A percentile compares a stretch with the other conserved stretches of the same genome.
These are phyloP conservation scores for Nyctibius grandis DNA, from an alignment of 2,797 vertebrate genomes.

Conservation along the genomic window DNA sequence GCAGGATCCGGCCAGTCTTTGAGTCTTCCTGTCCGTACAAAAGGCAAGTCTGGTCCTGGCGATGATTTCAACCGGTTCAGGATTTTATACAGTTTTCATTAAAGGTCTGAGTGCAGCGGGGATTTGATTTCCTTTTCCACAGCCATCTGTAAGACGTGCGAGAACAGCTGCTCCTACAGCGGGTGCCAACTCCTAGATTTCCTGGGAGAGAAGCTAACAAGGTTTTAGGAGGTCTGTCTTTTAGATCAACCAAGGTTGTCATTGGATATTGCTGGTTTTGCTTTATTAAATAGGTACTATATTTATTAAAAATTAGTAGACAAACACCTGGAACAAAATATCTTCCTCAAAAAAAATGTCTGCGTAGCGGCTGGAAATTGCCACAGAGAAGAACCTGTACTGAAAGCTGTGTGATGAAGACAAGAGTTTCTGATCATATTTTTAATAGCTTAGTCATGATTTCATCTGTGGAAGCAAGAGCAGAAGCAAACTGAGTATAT, in stretches of 20 bases:
- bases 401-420: background rate
- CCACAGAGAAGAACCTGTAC: background rate
- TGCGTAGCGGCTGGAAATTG: background rate
- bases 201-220: constrained; percentile 25
- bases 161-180: constrained; percentile 27
- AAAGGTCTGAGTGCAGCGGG: background rate
- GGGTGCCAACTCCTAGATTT: constrained; percentile 3
- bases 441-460: background rate
- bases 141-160: constrained; percentile 2
- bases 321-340: background rate
- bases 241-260: background rate
- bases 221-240: background rate
- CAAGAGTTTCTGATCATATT: background rate
- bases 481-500: background rate
- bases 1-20: fast-evolving
- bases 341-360: background rate
- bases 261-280: background rate
- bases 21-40: fast-evolving
- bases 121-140: background rate
- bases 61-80: background rate
- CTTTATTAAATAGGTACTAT: background rate
- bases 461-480: background rate
- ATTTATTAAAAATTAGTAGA: background rate
- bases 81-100: background rate
- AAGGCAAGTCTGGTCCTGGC: background rate